Evolutionary conservation across 2,888 invertebrate genomes (phyloP).

Genomic region (Spodoptera picta): DNA sequence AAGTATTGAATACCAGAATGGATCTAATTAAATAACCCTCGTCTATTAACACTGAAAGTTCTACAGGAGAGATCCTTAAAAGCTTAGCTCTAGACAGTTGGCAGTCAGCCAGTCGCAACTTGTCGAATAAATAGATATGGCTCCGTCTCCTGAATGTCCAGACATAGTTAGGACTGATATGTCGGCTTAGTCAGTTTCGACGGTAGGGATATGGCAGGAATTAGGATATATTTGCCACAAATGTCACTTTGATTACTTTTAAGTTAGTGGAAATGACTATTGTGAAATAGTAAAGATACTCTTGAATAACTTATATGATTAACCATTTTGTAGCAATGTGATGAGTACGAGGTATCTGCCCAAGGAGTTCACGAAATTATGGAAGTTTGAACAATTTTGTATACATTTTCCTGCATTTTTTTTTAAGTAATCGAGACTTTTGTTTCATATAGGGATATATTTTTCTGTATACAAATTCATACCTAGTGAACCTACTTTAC

Average conservation of each 20-base stretch:
- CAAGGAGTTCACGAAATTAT: too few species aligned
- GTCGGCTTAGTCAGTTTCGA: constrained; percentile 27
- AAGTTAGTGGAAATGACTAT: constrained; percentile 4
- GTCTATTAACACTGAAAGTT: constrained; percentile 40
- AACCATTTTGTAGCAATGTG: not conserved
- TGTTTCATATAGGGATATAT: constrained; percentile 5
- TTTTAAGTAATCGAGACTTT: too few species aligned
- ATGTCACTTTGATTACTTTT: constrained; percentile 11
- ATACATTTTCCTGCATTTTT: too few species aligned
- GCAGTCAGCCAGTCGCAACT: constrained; percentile 50
- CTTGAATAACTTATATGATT: not conserved
- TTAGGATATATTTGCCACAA: constrained; percentile 23
- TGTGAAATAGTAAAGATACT: not conserved
- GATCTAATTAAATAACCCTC: constrained; percentile 41
- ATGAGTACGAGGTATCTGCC: too few species aligned
- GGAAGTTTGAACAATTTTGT: too few species aligned
- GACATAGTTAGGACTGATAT: constrained; percentile 39
- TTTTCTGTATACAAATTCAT: not conserved
- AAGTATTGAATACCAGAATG: constrained; percentile 39
- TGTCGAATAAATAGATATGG: constrained; percentile 57
- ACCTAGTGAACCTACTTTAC: constrained; percentile 17
- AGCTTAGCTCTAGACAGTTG: constrained; percentile 49
- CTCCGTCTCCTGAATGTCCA: constrained; percentile 45
- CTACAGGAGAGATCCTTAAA: constrained; percentile 48
- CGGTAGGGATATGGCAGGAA: constrained; percentile 15